These are phyloP conservation scores for Nezara viridula DNA, from an alignment of 2,888 invertebrate genomes.

Conservation along the genomic window DNA sequence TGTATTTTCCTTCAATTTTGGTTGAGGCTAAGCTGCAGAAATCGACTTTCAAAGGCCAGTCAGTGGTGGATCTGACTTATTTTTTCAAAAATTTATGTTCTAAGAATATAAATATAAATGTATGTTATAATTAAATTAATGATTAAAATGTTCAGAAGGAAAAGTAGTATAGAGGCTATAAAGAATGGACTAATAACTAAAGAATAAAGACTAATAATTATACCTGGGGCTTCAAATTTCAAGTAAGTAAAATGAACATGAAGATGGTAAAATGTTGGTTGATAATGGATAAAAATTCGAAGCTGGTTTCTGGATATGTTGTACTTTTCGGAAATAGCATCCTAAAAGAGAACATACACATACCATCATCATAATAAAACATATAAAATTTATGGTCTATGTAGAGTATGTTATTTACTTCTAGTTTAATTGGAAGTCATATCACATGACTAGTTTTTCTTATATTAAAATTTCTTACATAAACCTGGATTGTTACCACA, in stretches of 20 bases:
- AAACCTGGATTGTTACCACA: no score
- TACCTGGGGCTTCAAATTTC: slow-evolving; percentile 79
- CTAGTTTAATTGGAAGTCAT: no score
- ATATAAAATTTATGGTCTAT: background rate
- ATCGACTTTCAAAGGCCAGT: no score
- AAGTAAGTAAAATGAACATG: slow-evolving; percentile 93
- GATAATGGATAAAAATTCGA: slow-evolving; percentile 92
- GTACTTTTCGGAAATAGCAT: slow-evolving; percentile 84
- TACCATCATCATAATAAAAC: background rate
- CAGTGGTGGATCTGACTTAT: background rate
- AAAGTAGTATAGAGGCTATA: background rate
- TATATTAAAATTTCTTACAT: no score
- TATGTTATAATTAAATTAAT: background rate
- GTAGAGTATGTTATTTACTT: no score
- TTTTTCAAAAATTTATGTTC: no score
- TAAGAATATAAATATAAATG: background rate
- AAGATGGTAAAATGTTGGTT: slow-evolving; percentile 96
- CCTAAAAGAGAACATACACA: slow-evolving; percentile 70
- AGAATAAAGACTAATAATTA: background rate
- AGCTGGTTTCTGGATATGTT: slow-evolving; percentile 79
- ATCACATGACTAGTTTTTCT: no score
- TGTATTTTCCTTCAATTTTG: no score
- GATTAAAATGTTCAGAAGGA: background rate
- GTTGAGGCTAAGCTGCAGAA: no score
- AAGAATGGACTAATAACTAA: no score